Base-by-base conservation (phyloP, 2,888 invertebrate genomes). In the Ectropis crepuscularia region DNA sequence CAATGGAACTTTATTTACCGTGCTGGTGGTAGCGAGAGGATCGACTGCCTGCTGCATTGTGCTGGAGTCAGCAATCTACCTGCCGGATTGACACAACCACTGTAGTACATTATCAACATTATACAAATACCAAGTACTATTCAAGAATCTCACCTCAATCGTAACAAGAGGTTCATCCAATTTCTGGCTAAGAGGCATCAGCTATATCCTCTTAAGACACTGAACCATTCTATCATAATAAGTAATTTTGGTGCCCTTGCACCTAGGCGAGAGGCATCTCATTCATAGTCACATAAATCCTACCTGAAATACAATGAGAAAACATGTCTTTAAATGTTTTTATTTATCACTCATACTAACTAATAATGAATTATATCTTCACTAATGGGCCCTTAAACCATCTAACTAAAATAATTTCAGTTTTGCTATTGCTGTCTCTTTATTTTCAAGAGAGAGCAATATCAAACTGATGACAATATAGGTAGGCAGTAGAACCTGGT, bases 41-140 rank as follows among this genome's bases (percentile, higher is more conserved):
- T 93, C 93, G 73, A 93, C 93, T 73, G 93, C 93, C 85, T 93
- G 93, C 89, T 93, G 93, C 93, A 93, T 93, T 76, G 92, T 93
- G 93, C 92, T 93, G 87, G 93, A 93, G 86, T 93, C 93, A 84
- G 93, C 93, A 83, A 93, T 91, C 93, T 93, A 93, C 92, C 93
- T 93, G 89, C 88, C 93, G 85, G 89, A 86, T 80, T 77, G 71
- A 90, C 76, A 83, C 81, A 76, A 82, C 68, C 68, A 86, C 89
- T 91, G 80, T 86, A 88, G 84, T 77, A 77, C 65, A 65, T 61
- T 51, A 65, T 59, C 60, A 57, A 61, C 65, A 41, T 41, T 49
- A 12, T 47, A 53, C 38, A 45, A 0, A 58, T 43, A 45, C 10
- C 16, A 16, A 66, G 60, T 63, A 69, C 45, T 57, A 65, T 72